phyloP scores from a whole-genome alignment of 2,797 vertebrate genomes.

The Adelosebastes latens region DNA sequence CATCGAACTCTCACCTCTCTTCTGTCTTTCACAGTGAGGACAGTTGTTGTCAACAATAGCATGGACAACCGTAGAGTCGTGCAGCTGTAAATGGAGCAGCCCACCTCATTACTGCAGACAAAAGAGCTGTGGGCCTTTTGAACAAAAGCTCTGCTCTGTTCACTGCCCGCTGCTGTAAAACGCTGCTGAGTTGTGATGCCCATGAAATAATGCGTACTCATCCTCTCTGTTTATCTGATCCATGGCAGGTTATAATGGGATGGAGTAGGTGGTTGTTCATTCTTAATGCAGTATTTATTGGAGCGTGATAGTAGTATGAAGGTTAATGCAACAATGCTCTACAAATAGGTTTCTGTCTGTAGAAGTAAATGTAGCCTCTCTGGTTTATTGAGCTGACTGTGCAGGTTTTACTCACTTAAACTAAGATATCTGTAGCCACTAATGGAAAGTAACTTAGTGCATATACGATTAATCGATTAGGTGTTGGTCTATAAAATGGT shows the following conservation, averaged over 20 bases:
- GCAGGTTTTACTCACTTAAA: constrained; percentile 35
- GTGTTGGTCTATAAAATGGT: no score
- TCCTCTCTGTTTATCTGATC: constrained; percentile 17
- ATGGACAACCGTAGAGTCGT: constrained; percentile 2
- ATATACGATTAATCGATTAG: neutral
- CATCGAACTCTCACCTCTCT: constrained; percentile 23
- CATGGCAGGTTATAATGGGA: constrained; percentile 28
- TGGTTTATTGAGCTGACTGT: constrained; percentile 30
- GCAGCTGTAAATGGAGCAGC: constrained; percentile 37
- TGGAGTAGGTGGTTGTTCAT: neutral
- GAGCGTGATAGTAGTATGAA: neutral
- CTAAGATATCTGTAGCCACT: neutral
- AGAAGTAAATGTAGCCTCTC: neutral
- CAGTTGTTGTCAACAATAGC: constrained; percentile 46
- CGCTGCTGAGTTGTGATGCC: constrained; percentile 39
- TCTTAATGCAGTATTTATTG: constrained; percentile 55
- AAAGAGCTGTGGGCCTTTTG: constrained; percentile 8
- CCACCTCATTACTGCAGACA: constrained; percentile 49
- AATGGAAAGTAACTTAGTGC: constrained; percentile 4
- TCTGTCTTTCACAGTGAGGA: constrained; percentile 19
- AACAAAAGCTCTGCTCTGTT: constrained; percentile 22
- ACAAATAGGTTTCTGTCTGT: constrained; percentile 9
- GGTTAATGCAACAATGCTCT: constrained; percentile 26
- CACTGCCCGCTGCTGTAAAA: constrained; percentile 22
- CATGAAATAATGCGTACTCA: constrained; percentile 45